Evolutionary conservation across 2,113 vertebrate species (phyloP).

Genomic region (Mystacornis crossleyi): DNA sequence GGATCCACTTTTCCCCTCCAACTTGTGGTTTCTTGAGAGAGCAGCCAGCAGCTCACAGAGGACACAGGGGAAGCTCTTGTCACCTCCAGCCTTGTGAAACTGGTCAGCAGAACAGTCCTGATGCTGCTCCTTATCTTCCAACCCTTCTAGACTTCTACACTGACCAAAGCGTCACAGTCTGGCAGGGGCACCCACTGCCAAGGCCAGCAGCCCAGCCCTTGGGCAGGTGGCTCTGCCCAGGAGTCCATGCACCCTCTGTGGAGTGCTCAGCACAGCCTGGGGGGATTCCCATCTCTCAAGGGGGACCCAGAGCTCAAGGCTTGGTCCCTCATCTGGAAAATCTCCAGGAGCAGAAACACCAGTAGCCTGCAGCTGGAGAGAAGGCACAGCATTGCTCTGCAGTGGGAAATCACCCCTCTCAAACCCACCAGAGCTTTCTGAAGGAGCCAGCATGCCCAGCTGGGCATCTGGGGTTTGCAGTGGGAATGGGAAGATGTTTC

Average conservation of each 20-base stretch:
- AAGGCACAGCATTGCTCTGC: not conserved
- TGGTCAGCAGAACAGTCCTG: not conserved
- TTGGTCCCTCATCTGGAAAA: not conserved
- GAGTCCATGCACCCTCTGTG: accelerated
- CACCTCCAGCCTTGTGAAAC: not conserved
- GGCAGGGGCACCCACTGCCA: not conserved
- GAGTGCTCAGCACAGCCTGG: not conserved
- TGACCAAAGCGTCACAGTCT: not conserved
- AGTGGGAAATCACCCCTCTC: not conserved
- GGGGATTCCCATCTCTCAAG: not conserved
- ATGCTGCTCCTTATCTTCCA: not conserved
- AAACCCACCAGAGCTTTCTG: not conserved
- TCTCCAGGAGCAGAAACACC: not conserved
- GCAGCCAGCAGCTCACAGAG: not conserved
- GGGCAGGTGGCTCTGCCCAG: not conserved
- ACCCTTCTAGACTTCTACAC: not conserved
- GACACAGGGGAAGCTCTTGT: not conserved
- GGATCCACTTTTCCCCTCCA: not conserved
- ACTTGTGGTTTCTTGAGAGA: not conserved
- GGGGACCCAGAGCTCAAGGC: not conserved
- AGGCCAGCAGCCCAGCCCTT: not conserved
- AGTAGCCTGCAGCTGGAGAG: not conserved
- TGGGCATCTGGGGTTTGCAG: not conserved
- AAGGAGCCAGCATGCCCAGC: not conserved
- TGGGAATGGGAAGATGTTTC: not conserved